Evolutionary conservation across 2,113 vertebrate species (phyloP), one percentile per base, ranked within the genome.

Genomic region (Burhinus bistriatus): DNA sequence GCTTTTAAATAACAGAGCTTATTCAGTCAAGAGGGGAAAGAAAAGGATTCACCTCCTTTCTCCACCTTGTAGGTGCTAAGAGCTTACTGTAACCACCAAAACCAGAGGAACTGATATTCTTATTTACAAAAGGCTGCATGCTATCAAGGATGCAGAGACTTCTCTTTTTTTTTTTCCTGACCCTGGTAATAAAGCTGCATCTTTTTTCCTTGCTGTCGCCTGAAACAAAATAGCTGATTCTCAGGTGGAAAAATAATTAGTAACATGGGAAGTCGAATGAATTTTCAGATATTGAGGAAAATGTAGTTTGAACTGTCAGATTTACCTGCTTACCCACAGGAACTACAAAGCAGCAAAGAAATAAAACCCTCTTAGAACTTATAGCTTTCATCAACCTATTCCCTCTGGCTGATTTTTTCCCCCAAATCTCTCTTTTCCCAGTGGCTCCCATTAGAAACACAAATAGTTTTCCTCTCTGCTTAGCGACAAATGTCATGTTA

Each of bases 201-300:
- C 10, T 54, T 83, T 76, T 84, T 91, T 66, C 14, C 45, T 90
- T 91, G 62, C 81, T 73, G 36, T 90, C 92, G 86, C 87, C 94
- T 92, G 82, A 83, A 97, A 97, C 61, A 90, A 97, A 95, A 92
- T 68, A 96, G 51, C 59, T 90, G 94, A 90, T 90, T 93, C 90
- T 97, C 90, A 75, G 77, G 82, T 95, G 89, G 84, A 93, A 94
- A 97, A 97, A 97, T 96, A 97, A 97, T 98, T 95, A 97, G 82
- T 83, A 91, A 96, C 95, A 83, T 27, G 75, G 83, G 93, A 97
- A 72, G 91, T 82, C 13, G 20, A 95, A 94, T 70, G 87, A 93
- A 90, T 96, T 95, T 96, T 95, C 91, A 97, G 87, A 62, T 89
- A 95, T 58, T 93, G 94, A 96, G 82, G 83, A 95, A 96, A 97